Evolutionary conservation across 1,140 invertebrate species (phyloP), one percentile per base, ranked within the genome.

Genomic region (Procambarus clarkii): DNA sequence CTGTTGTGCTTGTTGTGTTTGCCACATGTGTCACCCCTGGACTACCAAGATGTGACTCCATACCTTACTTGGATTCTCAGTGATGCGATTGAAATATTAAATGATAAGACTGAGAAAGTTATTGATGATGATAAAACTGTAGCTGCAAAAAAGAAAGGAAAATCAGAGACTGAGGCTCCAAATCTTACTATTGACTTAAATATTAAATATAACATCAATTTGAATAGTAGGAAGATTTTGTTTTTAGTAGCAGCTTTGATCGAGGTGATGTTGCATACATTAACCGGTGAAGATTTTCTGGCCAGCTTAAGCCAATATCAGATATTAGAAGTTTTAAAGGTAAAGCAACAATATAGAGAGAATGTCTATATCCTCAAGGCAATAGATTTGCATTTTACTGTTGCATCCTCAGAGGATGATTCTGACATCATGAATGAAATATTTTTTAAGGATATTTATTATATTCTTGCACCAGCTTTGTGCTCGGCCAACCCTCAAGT

Each of bases 401-500:
- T 93, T 60, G 93, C 93, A n/a, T 80, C 79, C 1, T 44, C 69
- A 44, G 92, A 92, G 45, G 80, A 91, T 44, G 88, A 93, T 11
- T 81, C 60, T 44, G 80, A 78, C 3, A 87, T 83, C 64, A 93
- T 91, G 93, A 94, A 18, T 77, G 93, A 92, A n/a, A 93, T 95
- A 86, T 93, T 94, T n/a, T 91, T 96, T 9, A 93, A 94, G 91
- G 94, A 95, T 89, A 92, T 97, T 5, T 95, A 96, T 94, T 94
- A 94, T 4, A 94, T 94, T 90, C 93, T 97, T 54, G 94, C 95
- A 78, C 92, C 94, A 5, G 96, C 96, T 94, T 94, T 97, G 7
- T 95, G 94, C 48, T 97, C 96, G 3, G 95, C 96, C 21, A 96
- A 95, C 94, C 95, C 96, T 93, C 94, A 96, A 95, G 94, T 97